These are phyloP conservation scores for Apamea sordens DNA, from an alignment of 2,888 invertebrate species.

Conservation along the genomic window DNA sequence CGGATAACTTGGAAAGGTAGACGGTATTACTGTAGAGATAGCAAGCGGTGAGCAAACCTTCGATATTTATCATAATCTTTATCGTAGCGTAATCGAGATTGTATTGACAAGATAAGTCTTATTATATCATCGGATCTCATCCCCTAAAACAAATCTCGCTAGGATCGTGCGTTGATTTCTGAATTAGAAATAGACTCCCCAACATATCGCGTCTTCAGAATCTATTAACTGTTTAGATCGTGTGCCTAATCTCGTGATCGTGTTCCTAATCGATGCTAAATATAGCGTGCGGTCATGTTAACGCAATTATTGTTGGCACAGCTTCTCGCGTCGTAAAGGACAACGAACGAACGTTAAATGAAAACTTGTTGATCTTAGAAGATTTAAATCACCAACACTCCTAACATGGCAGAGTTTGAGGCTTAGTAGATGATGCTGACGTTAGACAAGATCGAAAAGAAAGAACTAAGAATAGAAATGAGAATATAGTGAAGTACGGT, in stretches of 20 bases:
- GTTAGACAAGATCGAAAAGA: neutral
- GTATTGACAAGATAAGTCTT: slow-evolving; percentile 3
- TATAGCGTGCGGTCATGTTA: slow-evolving; percentile 62
- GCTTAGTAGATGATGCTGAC: neutral
- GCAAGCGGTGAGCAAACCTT: slow-evolving; percentile 11
- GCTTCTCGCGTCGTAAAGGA: slow-evolving; percentile 55
- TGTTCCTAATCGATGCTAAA: slow-evolving; percentile 63
- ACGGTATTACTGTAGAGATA: slow-evolving; percentile 24
- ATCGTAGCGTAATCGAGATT: slow-evolving; percentile 15
- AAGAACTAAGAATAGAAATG: neutral
- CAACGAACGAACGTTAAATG: slow-evolving; percentile 51
- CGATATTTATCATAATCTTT: slow-evolving; percentile 19
- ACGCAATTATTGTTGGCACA: slow-evolving; percentile 63
- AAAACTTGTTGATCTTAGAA: slow-evolving; percentile 35
- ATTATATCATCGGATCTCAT: slow-evolving; percentile 7
- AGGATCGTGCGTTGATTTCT: slow-evolving; percentile 10
- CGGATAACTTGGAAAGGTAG: slow-evolving; percentile 38
- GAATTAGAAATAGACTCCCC: slow-evolving; percentile 36
- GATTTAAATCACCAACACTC: slow-evolving; percentile 13
- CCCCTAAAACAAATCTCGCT: slow-evolving; percentile 13
- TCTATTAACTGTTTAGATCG: slow-evolving; percentile 57
- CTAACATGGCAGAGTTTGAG: neutral
- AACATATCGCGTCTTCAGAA: slow-evolving; percentile 40
- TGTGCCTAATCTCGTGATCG: slow-evolving; percentile 61
- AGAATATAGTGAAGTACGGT: neutral